Base-by-base conservation (phyloP, 2,888 invertebrate species). In the Pteria penguin region DNA sequence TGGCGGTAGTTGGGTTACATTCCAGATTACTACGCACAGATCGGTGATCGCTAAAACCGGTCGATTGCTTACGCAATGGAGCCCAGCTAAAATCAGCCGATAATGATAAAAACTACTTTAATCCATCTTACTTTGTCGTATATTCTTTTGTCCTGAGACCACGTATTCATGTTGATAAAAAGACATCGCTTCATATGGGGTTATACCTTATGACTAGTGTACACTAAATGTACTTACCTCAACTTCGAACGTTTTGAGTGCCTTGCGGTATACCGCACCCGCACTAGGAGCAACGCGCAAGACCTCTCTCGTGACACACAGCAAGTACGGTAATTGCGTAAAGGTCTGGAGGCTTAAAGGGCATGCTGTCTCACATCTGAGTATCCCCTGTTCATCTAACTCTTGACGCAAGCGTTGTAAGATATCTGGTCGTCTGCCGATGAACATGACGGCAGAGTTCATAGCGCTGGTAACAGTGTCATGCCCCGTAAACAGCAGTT, bases 401-500 rank as follows among this genome's bases (percentile, higher is more conserved):
- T 90, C 90, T 8, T 75, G 74, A 14, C 79, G 76, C 4, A 88
- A 60, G 58, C 81, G 82, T 24, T 83, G 67, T 4, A 89, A 72
- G 14, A 87, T 86, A 24, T 71, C 65, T n/a, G 80, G 78, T 24
- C 76, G 24, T 52, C 81, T 75, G 2, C 84, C 86, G 0, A 90
- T 80, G 29, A 86, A 81, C 67, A 85, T 82, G 0, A 90, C 57
- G 27, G 83, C 66, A 14, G 83, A 86, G 24, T 87, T 85, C 22
- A 84, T 65, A 24, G 85, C 83, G 60, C 88, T 88, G 18, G 88
- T 75, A 1, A 82, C 79, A 1, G 89, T 88, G 66, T 86, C 87
- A 61, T 89, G 87, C 0, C 90, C 89, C 3, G 88, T 88, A 69
- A 90, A 90, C 32, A 91, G 79, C 33, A 91, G 80, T 68, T 91